Evolutionary conservation across 2,888 invertebrate genomes (phyloP), one percentile per base, ranked within the genome.

Genomic region (Ornithoptera alexandrae): DNA sequence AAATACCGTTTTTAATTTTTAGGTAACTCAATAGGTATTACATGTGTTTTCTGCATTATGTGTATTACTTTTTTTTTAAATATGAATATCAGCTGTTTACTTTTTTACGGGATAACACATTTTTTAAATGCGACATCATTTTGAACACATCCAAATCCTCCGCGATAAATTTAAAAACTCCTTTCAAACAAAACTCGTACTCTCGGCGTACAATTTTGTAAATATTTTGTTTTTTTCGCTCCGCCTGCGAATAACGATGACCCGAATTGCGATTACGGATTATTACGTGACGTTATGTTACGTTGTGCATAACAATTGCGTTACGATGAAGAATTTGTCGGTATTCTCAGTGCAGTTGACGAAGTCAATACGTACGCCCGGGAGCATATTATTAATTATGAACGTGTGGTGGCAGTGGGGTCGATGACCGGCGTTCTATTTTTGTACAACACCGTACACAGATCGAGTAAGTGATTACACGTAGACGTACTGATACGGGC

Each of bases 401-500:
- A 76, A 74, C 79, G 75, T 77, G 75, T 80, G 74, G 73, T 78
- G 76, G 80, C 75, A 76, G 72, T 72, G 77, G 75, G 87, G 82
- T 86, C 84, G 77, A 73, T 75, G 84, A 66, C 79, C 85, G 79
- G 72, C 74, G 77, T 65, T 80, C 84, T 88, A 88, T 87, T 87
- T 86, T 74, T 72, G 83, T 77, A 71, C 68, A 71, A 69, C 50
- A 71, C 72, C 76, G 72, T 72, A 75, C 70, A 70, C 69, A 72
- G 72, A 74, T 72, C 73, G 69, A 53, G 73, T 74, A 74, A 72
- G 72, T 73, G 72, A 73, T 75, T 73, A 63, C 68, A 71, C 70
- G 70, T 73, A 73, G 74, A 65, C 67, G 63, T 71, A 71, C 71
- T 68, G 70, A 66, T 63, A 69, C 64, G 68, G 68, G 22, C 12